Conservation (phyloP, 2,797 vertebrate species). For the Varecia variegata region DNA sequence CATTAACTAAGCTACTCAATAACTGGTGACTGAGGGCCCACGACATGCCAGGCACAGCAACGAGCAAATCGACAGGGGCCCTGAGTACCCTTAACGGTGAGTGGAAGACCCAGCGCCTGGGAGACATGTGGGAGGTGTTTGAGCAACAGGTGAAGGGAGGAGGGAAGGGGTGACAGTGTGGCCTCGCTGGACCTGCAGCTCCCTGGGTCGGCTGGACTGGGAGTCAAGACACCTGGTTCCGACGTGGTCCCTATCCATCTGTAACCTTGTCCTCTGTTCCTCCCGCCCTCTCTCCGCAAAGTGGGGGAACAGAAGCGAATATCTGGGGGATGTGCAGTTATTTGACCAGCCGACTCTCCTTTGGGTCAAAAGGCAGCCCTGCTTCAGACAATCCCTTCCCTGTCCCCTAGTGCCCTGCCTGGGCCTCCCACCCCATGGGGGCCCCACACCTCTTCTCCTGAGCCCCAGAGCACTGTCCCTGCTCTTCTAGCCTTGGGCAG, state of each 20-base stretch:
- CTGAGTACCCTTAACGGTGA: neutral
- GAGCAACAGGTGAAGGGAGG: neutral
- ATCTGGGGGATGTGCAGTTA: neutral
- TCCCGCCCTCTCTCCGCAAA: neutral
- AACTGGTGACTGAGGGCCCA: rapidly evolving
- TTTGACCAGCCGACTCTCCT: neutral
- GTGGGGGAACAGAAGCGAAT: neutral
- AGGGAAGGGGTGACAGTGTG: rapidly evolving
- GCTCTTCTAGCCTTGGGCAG: neutral
- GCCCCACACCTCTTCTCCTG: neutral
- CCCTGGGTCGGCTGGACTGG: neutral
- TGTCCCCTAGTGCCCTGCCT: neutral
- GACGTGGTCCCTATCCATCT: too few relatives aligned
- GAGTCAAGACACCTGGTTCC: neutral
- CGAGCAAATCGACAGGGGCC: neutral
- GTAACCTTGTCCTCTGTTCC: too few relatives aligned
- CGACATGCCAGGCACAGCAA: rapidly evolving
- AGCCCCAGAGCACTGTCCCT: neutral
- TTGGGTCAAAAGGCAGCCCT: neutral
- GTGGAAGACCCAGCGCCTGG: neutral
- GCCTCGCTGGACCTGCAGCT: neutral
- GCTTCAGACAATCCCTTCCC: neutral
- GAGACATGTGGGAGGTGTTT: rapidly evolving
- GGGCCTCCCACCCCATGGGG: neutral
- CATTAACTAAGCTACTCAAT: too few relatives aligned